Conservation (phyloP, 1,140 invertebrate genomes). For the Tetramorium parvispinum region DNA sequence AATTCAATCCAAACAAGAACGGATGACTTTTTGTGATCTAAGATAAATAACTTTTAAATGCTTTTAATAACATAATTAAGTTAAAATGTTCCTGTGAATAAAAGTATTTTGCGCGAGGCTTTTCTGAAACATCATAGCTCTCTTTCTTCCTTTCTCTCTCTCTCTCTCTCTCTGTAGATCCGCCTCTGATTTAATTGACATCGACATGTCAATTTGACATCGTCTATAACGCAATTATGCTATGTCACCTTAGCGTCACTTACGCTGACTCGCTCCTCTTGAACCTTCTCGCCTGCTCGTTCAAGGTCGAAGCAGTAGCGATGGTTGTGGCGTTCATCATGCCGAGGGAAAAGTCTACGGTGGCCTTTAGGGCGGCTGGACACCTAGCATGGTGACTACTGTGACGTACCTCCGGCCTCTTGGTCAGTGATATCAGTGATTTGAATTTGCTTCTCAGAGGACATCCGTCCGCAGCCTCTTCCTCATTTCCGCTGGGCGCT, state of each 20-base stretch:
- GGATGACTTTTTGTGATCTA: not conserved
- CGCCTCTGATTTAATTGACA: not conserved
- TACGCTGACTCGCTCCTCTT: constrained; percentile 60
- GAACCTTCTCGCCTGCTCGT: constrained; percentile 67
- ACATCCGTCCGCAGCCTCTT: constrained; percentile 58
- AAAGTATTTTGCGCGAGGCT: not conserved
- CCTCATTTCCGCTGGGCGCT: constrained; percentile 76
- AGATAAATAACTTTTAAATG: constrained; percentile 2
- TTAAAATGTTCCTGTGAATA: not conserved
- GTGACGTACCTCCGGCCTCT: constrained; percentile 81
- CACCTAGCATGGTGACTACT: constrained; percentile 80
- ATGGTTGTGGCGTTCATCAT: constrained; percentile 74
- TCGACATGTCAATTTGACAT: not conserved
- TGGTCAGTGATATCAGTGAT: constrained; percentile 78
- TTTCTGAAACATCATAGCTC: not conserved
- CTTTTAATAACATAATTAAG: not conserved
- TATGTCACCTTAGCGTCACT: constrained; percentile 32
- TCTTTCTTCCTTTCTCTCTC: not conserved
- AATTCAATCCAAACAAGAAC: not conserved
- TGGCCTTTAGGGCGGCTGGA: constrained; percentile 80
- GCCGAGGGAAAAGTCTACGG: constrained; percentile 79
- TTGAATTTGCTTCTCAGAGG: constrained; percentile 77
- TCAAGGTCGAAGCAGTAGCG: constrained; percentile 72
- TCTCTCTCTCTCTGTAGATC: not conserved
- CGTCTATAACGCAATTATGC: constrained; percentile 10